Evolutionary conservation across 2,888 invertebrate genomes (phyloP).

Genomic region (Megaustenia siamemsis): DNA sequence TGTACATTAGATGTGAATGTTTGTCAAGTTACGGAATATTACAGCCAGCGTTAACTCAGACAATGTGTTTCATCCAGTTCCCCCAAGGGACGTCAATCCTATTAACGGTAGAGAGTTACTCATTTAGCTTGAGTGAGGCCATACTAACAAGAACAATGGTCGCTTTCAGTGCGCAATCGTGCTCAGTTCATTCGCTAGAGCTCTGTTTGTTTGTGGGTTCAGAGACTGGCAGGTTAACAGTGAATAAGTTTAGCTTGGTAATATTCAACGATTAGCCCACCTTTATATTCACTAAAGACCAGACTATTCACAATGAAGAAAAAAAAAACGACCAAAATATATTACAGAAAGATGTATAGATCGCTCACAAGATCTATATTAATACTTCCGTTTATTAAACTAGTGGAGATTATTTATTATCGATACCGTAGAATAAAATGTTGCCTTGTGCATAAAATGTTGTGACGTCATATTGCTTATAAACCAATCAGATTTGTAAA

Average conservation of each 20-base stretch:
- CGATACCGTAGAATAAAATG: not conserved
- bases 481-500: not conserved
- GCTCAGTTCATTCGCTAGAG: constrained; percentile 6
- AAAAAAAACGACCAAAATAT: not conserved
- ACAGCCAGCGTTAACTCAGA: not conserved
- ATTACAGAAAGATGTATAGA: not conserved
- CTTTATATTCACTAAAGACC: not conserved
- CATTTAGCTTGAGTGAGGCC: not conserved
- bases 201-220: constrained; percentile 10
- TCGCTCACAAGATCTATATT: not conserved
- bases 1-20: not conserved
- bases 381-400: not conserved
- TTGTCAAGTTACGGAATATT: not conserved
- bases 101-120: constrained; percentile 10
- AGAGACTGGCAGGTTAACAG: constrained; percentile 4
- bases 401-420: not conserved
- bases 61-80: not conserved
- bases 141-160: not conserved
- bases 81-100: not conserved
- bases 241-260: not conserved
- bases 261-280: constrained; percentile 19
- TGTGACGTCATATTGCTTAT: not conserved
- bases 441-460: not conserved
- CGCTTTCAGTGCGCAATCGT: not conserved
- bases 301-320: not conserved